Evolutionary conservation across 2,888 invertebrate genomes (phyloP), one percentile per base, ranked within the genome.

Genomic region (Drosophila paranaensis): DNA sequence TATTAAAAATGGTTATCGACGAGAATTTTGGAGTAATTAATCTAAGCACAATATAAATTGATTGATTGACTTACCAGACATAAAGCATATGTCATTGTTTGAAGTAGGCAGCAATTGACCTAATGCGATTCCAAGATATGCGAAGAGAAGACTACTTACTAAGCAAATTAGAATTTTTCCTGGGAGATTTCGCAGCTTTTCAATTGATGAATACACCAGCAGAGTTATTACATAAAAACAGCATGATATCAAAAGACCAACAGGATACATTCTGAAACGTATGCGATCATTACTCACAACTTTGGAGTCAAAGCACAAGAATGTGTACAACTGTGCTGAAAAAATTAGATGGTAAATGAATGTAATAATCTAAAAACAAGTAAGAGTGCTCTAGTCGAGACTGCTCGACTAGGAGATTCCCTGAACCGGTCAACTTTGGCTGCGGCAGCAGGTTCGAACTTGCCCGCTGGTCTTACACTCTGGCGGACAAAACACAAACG

Each of bases 151-250:
- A 90, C 95, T 95, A 73, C 93, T 92, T 40, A 95, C 95, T 81
- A 96, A 95, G 82, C 95, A 95, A 92, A 96, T 95, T 51, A 96
- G 93, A 14, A 95, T 96, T 86, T 95, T 95, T 0, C 96, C 96
- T 71, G 96, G 96, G 20, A 96, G 93, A 93, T 96, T 96, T 65
- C 95, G 94, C 62, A 96, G 93, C 62, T 94, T 94, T 1, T 96
- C 95, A 62, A 96, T 92, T 6, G 94, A 93, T 50, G 94, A 91
- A 92, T 96, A 96, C 35, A 96, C 95, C 71, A 95, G 54, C 67
- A 96, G 91, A 0, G 96, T 96, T 30, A 95, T 86, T 6, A 94
- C 91, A 75, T 96, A 93, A 86, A 96, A 96, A 11, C 94, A 92
- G 76, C 95, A 94, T n/a, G 96, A 96, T 70, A 95, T 94, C 50